These are phyloP conservation scores for Cydia pomonella DNA, from an alignment of 1,140 invertebrate species.

Conservation along the genomic window DNA sequence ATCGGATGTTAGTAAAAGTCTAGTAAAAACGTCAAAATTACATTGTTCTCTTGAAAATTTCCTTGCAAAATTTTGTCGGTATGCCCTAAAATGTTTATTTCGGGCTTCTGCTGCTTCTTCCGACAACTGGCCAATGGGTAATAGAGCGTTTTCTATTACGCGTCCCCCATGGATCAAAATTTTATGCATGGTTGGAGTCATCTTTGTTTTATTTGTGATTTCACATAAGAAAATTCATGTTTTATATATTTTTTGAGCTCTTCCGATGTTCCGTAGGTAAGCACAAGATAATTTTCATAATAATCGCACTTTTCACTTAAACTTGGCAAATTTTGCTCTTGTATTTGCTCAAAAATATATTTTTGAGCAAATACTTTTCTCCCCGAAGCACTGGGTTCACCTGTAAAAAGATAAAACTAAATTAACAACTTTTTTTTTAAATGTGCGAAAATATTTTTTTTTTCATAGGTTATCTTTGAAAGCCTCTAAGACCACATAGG, in stretches of 20 bases:
- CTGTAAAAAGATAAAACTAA: constrained; percentile 12
- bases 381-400: neutral
- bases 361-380: constrained; percentile 13
- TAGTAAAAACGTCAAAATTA: too few species aligned
- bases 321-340: constrained; percentile 24
- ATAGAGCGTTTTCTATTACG: too few species aligned
- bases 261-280: neutral
- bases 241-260: constrained; percentile 2
- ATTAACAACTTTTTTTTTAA: neutral
- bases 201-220: constrained; percentile 10
- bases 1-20: too few species aligned
- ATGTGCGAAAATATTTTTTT: neutral
- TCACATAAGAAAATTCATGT: constrained; percentile 18
- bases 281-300: constrained; percentile 7
- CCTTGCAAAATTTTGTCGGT: too few species aligned
- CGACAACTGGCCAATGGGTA: neutral
- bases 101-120: neutral
- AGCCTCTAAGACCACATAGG: too few species aligned
- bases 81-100: too few species aligned
- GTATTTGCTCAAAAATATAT: constrained; percentile 22
- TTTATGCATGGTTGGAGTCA: neutral
- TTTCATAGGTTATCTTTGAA: too few species aligned
- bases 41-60: too few species aligned
- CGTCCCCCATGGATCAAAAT: too few species aligned
- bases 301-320: constrained; percentile 16